These are phyloP conservation scores for Halcyon leucocephala DNA, from an alignment of 2,797 vertebrate species.

Conservation along the genomic window DNA sequence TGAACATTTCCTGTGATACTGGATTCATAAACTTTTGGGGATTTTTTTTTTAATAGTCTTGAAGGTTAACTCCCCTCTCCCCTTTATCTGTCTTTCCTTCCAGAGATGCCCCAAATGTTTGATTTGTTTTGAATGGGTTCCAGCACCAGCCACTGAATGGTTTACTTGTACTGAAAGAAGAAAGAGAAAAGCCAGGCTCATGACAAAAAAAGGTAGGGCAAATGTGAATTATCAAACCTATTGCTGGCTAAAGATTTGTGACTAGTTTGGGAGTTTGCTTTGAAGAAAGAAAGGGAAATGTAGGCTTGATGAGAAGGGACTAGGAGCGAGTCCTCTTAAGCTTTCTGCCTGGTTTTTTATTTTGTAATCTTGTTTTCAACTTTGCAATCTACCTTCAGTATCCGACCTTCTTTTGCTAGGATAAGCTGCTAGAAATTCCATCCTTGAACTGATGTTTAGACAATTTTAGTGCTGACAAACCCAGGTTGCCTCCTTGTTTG, in stretches of 20 bases:
- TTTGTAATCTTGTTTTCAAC: background rate
- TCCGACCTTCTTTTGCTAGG: background rate
- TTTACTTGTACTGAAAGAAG: conserved; percentile 5
- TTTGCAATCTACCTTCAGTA: background rate
- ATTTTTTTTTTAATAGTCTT: background rate
- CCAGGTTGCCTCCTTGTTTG: background rate
- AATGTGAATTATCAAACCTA: background rate
- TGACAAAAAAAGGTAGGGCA: background rate
- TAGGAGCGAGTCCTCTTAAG: background rate
- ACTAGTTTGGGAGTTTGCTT: background rate
- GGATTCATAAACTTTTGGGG: background rate
- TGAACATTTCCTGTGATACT: conserved; percentile 33
- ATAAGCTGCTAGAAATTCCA: background rate
- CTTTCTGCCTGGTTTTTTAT: background rate
- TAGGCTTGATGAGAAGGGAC: background rate
- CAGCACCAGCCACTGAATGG: background rate
- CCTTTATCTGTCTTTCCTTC: background rate
- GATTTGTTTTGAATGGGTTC: conserved; percentile 7
- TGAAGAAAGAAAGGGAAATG: background rate
- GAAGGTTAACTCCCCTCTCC: background rate
- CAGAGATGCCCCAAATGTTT: background rate
- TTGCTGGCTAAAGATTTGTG: background rate
- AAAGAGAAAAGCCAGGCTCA: background rate
- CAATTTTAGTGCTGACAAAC: background rate
- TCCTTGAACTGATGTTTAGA: background rate